phyloP scores from a whole-genome alignment of 2,113 vertebrate genomes.

The Plecotus auritus region DNA sequence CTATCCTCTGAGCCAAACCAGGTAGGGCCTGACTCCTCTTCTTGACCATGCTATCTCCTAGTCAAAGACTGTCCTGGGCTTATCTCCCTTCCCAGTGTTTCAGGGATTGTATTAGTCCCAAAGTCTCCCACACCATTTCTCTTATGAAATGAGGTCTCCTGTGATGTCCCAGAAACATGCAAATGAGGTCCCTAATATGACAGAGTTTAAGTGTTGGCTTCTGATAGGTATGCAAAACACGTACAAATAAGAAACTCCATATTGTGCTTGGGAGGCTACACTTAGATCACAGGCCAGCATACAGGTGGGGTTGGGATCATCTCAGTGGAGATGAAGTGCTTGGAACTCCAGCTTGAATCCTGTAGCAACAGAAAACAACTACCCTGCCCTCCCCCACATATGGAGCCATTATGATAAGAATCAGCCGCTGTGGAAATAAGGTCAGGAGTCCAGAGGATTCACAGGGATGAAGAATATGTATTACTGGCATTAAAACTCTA shows the following conservation, averaged over 20 bases:
- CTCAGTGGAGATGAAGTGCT: slow-evolving; percentile 2
- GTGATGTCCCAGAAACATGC: background rate
- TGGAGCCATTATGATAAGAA: slow-evolving; percentile 62
- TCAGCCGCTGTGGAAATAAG: slow-evolving; percentile 46
- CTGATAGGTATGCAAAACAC: background rate
- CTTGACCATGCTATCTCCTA: background rate
- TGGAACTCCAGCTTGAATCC: slow-evolving; percentile 37
- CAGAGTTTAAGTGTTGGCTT: background rate
- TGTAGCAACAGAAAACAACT: slow-evolving; percentile 19
- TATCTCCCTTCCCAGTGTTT: background rate
- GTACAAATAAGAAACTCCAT: background rate
- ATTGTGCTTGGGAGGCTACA: background rate
- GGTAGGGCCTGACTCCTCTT: background rate
- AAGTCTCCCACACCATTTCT: background rate
- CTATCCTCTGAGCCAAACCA: background rate
- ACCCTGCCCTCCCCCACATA: background rate
- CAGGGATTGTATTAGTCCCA: background rate
- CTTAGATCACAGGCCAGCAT: background rate
- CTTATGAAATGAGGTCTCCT: background rate
- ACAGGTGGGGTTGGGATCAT: background rate
- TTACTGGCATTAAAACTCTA: slow-evolving; percentile 35
- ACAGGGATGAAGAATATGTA: slow-evolving; percentile 29
- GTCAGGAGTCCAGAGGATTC: slow-evolving; percentile 45
- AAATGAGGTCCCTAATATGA: background rate
- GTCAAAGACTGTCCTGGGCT: background rate